These are phyloP conservation scores for Tetramorium bicarinatum DNA, from an alignment of 2,888 invertebrate species.

Conservation along the genomic window DNA sequence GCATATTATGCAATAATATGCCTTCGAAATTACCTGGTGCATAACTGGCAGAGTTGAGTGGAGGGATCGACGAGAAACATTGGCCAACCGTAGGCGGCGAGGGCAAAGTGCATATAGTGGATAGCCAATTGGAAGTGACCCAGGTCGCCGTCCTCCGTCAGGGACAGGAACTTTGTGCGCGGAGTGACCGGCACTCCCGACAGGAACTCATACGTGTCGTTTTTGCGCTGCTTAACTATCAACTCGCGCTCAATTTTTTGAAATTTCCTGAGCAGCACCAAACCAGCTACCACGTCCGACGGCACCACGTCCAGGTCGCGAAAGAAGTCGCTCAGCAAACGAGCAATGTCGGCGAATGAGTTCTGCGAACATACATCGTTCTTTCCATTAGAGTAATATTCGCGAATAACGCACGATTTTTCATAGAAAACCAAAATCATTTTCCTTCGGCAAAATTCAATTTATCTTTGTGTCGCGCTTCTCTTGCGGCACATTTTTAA, in stretches of 20 bases:
- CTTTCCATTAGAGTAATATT: not conserved
- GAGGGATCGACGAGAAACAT: constrained; percentile 92
- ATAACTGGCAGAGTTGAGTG: constrained; percentile 91
- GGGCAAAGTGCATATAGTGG: constrained; percentile 94
- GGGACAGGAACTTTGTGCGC: constrained; percentile 92
- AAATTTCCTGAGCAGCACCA: constrained; percentile 92
- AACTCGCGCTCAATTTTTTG: constrained; percentile 93
- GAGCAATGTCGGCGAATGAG: constrained; percentile 94
- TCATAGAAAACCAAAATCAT: not conserved
- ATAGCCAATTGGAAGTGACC: constrained; percentile 91
- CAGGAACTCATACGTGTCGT: constrained; percentile 94
- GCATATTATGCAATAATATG: constrained; percentile 4
- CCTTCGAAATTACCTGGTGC: constrained; percentile 87
- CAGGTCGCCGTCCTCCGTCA: constrained; percentile 91
- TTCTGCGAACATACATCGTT: constrained; percentile 87
- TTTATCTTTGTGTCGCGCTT: not conserved
- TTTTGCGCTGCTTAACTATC: constrained; percentile 91
- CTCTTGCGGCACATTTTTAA: not conserved
- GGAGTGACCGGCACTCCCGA: constrained; percentile 95
- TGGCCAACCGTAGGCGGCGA: constrained; percentile 96
- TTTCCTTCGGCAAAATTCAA: not conserved
- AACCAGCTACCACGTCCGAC: constrained; percentile 94
- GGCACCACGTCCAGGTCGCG: constrained; percentile 95
- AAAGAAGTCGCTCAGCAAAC: constrained; percentile 94
- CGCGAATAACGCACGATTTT: not conserved